Base-by-base conservation (phyloP, 2,797 vertebrate genomes). In the Smutsia temminckii region DNA sequence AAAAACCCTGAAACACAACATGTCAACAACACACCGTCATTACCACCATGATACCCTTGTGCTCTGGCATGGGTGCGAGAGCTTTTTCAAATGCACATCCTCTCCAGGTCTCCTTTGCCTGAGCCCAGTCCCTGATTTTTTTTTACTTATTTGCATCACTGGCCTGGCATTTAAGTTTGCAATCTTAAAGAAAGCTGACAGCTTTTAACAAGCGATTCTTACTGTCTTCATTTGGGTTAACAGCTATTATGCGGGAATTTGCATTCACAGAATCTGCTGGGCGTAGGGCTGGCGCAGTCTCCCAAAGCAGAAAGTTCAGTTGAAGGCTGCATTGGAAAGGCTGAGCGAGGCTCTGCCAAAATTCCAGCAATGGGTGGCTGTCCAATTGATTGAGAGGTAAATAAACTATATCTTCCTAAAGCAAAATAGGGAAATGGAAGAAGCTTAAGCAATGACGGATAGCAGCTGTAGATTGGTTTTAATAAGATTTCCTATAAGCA, bases 401-500 rank as follows among this genome's bases (percentile, higher is more conserved):
- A 77, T 79, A 61, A 91, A 40, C 79, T 37, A 46, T 8, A 53
- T 55, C 85, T 77, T 88, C 53, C 75, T 79, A 53, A 91, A 95
- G 85, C 83, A 83, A 89, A 78, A 59, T 20, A 72, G 11, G 72
- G 55, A 89, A 66, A 63, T 34, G 59, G 61, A 77, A 88, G 55
- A 74, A 68, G 49, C 81, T 81, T n/a, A 84, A 66, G 46, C 59
- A 72, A n/a, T 74, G 46, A 46, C 46, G 11, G 46, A 46, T 46
- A 46, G 46, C 46, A 46, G 46, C 46, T 11, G 46, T 68, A 61
- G 23, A 72, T 74, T 86, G 61, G 55, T 51, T 85, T 96, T n/a
- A 49, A 29, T 55, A 72, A 37, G 17, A 63, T 78, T 91, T 89
- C 20, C 27, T 59, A 20, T 21, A 78, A 71, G 77, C 12, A 37